Percentiles rank a stretch among this genome's conserved stretches.
Conservation (phyloP, 1,140 invertebrate species). For the Eurosta solidaginis region DNA sequence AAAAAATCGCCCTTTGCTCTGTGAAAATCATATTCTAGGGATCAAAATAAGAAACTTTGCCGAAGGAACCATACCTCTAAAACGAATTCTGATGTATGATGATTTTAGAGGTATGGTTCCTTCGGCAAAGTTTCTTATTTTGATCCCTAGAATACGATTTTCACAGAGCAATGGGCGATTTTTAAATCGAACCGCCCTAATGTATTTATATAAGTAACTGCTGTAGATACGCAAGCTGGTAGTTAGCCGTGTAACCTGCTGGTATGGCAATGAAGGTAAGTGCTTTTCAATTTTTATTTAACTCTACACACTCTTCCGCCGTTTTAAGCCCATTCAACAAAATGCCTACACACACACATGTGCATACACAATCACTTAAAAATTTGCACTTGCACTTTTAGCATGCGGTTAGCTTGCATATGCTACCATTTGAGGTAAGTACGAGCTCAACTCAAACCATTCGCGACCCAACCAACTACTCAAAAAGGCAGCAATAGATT, state of each 20-base stretch:
- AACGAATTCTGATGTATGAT: too few relatives aligned
- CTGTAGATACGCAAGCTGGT: not conserved
- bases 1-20: too few relatives aligned
- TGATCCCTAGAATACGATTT: too few relatives aligned
- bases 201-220: not conserved
- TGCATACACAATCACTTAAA: not conserved
- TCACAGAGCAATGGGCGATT: too few relatives aligned
- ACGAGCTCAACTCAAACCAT: not conserved
- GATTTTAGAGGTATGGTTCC: too few relatives aligned
- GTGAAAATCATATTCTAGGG: too few relatives aligned
- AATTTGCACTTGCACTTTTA: not conserved
- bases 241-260: not conserved
- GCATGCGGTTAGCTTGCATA: conserved; percentile 19
- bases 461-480: not conserved
- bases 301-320: not conserved
- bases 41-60: too few relatives aligned
- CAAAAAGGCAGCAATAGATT: not conserved
- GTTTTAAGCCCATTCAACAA: not conserved
- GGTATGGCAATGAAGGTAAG: not conserved
- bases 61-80: too few relatives aligned
- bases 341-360: not conserved
- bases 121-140: too few relatives aligned
- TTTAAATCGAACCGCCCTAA: too few relatives aligned
- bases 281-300: conserved; percentile 26
- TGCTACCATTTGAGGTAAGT: conserved; percentile 12